A percentile compares a stretch with the other conserved stretches of the same genome.
phyloP scores from a whole-genome alignment of 2,113 vertebrate genomes.

The Elaphurus davidianus region DNA sequence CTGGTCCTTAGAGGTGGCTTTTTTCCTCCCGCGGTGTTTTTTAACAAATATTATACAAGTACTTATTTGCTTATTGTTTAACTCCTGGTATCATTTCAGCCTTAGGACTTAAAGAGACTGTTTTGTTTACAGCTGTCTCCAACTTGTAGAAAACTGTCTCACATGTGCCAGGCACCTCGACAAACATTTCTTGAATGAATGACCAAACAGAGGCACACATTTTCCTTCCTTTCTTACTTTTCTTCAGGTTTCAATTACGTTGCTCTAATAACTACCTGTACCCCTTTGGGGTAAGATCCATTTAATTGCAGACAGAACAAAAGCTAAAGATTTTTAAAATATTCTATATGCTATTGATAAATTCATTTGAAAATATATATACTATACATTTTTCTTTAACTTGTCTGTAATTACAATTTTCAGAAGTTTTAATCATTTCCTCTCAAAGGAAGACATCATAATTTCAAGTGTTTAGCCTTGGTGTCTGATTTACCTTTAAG shows the following conservation, averaged over 20 bases:
- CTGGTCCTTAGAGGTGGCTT: too few species aligned
- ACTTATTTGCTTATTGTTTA: not conserved
- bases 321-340: not conserved
- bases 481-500: not conserved
- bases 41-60: not conserved
- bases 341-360: not conserved
- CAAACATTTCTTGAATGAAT: not conserved
- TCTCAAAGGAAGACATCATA: not conserved
- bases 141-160: not conserved
- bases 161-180: not conserved
- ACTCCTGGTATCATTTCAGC: not conserved
- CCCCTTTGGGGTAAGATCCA: not conserved
- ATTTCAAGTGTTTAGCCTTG: not conserved
- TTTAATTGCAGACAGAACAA: not conserved
- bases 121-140: not conserved
- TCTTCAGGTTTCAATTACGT: not conserved
- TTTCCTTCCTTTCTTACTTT: not conserved
- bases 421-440: not conserved
- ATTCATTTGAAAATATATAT: not conserved
- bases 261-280: not conserved
- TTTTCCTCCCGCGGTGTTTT: too few species aligned
- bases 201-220: not conserved
- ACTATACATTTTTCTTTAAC: not conserved
- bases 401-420: conserved; percentile 22
- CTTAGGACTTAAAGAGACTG: not conserved